phyloP scores from a whole-genome alignment of 2,797 vertebrate species.

The Cossypha polioptera region DNA sequence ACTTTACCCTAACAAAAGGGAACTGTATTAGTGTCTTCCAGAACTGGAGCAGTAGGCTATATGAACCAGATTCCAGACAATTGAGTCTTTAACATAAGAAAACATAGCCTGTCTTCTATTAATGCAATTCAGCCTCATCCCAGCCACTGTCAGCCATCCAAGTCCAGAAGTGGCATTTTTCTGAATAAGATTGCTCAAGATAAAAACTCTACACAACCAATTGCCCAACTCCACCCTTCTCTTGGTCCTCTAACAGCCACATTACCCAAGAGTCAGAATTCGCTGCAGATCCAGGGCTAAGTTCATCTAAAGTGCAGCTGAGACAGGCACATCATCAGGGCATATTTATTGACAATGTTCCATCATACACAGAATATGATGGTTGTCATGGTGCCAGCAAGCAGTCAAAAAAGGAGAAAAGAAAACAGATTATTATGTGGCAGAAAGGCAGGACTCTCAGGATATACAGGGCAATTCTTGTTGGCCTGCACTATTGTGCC shows the following conservation, averaged over 20 bases:
- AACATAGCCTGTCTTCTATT: not conserved
- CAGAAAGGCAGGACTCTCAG: not conserved
- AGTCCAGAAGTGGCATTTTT: not conserved
- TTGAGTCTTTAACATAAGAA: not conserved
- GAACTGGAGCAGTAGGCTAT: not conserved
- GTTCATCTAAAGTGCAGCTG: not conserved
- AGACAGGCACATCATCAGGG: accelerated
- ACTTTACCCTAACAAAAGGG: not conserved
- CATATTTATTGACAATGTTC: not conserved
- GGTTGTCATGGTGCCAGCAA: not conserved
- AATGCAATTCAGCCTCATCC: not conserved
- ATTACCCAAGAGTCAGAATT: not conserved
- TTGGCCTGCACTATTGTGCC: not conserved
- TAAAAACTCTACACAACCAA: not conserved
- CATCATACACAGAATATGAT: not conserved
- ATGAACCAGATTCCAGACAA: not conserved
- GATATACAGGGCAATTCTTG: not conserved
- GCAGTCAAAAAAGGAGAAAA: not conserved
- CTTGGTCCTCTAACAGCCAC: not conserved
- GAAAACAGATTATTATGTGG: not conserved
- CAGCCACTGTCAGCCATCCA: not conserved
- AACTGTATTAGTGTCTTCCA: not conserved
- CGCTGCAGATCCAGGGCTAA: not conserved
- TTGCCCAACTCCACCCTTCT: not conserved
- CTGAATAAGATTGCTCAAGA: not conserved